These are phyloP conservation scores for Archips crataeganus DNA, from an alignment of 2,888 invertebrate species.

Conservation along the genomic window DNA sequence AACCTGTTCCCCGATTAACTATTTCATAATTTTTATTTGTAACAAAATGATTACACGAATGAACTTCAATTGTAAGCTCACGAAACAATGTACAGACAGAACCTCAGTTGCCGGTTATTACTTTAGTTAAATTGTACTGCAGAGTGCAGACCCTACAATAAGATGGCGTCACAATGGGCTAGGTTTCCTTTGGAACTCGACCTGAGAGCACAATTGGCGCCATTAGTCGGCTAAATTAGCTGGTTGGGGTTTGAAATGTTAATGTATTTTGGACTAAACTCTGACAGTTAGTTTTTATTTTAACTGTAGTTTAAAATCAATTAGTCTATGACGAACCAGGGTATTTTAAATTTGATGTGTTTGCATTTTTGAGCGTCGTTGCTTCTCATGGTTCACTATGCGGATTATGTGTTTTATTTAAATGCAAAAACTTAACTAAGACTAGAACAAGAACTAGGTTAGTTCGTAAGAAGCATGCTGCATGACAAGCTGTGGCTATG, in stretches of 20 bases:
- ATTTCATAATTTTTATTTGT: neutral
- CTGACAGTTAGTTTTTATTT: neutral
- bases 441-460: too few relatives aligned
- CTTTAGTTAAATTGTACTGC: slow-evolving; percentile 7
- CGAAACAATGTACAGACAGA: slow-evolving; percentile 10
- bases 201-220: slow-evolving; percentile 5
- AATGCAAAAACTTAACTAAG: too few relatives aligned
- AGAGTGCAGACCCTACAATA: slow-evolving; percentile 3
- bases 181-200: slow-evolving; percentile 8
- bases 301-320: neutral
- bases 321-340: neutral
- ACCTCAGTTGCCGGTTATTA: neutral
- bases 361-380: neutral
- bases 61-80: neutral
- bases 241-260: slow-evolving; percentile 5
- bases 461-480: too few relatives aligned
- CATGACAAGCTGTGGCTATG: too few relatives aligned
- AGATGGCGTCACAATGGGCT: slow-evolving; percentile 15
- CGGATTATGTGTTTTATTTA: too few relatives aligned
- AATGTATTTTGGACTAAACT: neutral
- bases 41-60: neutral
- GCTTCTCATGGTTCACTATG: neutral
- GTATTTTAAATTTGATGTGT: neutral
- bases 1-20: neutral
- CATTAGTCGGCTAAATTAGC: slow-evolving; percentile 7